Conservation (phyloP, 1,140 invertebrate genomes). For the Tribolium castaneum region DNA sequence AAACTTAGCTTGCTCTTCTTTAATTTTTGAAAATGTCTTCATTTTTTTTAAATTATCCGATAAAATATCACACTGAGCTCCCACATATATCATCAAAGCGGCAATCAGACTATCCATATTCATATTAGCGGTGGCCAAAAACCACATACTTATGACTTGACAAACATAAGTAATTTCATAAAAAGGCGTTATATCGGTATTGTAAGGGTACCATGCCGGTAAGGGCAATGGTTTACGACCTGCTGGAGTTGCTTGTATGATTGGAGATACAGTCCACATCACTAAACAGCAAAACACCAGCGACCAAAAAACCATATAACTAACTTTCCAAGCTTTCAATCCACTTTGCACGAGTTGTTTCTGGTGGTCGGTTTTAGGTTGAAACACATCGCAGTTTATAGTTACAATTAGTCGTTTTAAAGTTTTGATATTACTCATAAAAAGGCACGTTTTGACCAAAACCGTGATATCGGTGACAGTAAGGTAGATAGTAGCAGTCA, state of each 20-base stretch:
- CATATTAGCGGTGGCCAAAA: not conserved
- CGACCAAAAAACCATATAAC: not conserved
- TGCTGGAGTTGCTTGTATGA: not conserved
- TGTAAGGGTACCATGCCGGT: constrained; percentile 13
- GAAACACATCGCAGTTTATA: not conserved
- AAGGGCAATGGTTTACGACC: not conserved
- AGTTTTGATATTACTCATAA: not conserved
- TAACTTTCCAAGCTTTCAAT: not conserved
- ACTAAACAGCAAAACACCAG: not conserved
- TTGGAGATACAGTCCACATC: not conserved
- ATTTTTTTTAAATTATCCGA: not conserved
- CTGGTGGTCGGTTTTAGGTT: not conserved
- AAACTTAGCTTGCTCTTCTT: not conserved
- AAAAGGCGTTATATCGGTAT: not conserved
- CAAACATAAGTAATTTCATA: constrained; percentile 11
- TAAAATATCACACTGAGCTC: constrained; percentile 11
- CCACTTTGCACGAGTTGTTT: not conserved
- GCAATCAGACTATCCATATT: not conserved
- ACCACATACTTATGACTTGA: not conserved
- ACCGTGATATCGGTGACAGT: not conserved
- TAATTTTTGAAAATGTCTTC: not conserved
- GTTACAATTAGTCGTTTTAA: not conserved
- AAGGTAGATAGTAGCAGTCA: not conserved
- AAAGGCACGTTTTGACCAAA: not conserved
- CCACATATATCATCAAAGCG: constrained; percentile 8